Base-by-base conservation (phyloP, 2,888 invertebrate genomes). In the Graphium colonna region DNA sequence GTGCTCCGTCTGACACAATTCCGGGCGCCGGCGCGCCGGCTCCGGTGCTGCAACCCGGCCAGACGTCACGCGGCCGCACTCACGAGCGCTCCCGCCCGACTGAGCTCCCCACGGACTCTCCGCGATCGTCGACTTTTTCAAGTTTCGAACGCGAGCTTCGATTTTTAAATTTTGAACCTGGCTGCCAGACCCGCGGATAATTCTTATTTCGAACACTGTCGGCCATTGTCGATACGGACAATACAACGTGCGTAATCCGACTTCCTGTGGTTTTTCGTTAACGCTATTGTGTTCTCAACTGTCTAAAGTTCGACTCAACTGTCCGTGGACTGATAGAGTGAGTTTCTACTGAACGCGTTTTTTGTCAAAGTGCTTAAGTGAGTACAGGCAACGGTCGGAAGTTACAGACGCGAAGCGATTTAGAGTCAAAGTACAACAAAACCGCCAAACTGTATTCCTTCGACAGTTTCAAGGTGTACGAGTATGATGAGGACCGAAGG, bases 361-460 rank as follows among this genome's bases (percentile, higher is more conserved):
- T 13, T 52, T 39, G 38, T 42, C n/a, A 40, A 15, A 46, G 21
- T 12, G 40, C 15, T 36, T 38, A 45, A 53, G 40, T 47, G 36
- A 31, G 43, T 31, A 15, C 31, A 31, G 41, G n/a, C 58, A 50
- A 54, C 52, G 51, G 52, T 60, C 60, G 18, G 52, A 40, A 57
- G 54, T 52, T 56, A 57, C 52, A 46, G 33, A 21, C 40, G 48
- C 31, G 39, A 39, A 47, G 51, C 59, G 62, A 68, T 69, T 65
- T 55, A 64, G 52, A 58, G 56, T 39, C 31, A 15, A 52, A n/a
- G n/a, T n/a, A n/a, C n/a, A 65, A 58, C 63, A 75, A 83, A 83
- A 73, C 75, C 79, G 80, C 64, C 89, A 89, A 87, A 81, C 89
- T 89, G 89, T 89, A 88, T 89, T 89, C 89, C 75, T 85, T 89